These are phyloP conservation scores for Metalampra italica DNA, from an alignment of 2,888 invertebrate species.

Conservation along the genomic window DNA sequence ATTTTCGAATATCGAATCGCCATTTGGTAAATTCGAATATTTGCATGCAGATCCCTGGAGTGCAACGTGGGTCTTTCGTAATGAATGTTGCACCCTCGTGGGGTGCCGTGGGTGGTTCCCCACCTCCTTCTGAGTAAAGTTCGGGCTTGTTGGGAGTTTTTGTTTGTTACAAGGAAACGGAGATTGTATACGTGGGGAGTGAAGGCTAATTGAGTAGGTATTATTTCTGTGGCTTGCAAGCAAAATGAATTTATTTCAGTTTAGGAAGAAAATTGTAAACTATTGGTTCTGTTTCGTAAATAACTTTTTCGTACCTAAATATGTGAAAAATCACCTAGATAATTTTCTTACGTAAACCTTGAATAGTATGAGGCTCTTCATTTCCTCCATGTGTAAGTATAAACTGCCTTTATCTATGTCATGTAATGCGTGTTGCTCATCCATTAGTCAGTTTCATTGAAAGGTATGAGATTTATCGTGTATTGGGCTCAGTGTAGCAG, in stretches of 20 bases:
- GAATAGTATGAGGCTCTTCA: no score
- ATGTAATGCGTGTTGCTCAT: slow-evolving; percentile 19
- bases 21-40: slow-evolving; percentile 62
- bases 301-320: no score
- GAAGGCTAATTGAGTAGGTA: slow-evolving; percentile 36
- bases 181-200: slow-evolving; percentile 27
- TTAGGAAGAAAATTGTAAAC: no score
- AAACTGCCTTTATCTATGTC: neutral
- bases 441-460: slow-evolving; percentile 39
- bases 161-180: slow-evolving; percentile 39
- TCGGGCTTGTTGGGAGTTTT: slow-evolving; percentile 24
- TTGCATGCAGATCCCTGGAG: slow-evolving; percentile 61
- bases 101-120: slow-evolving; percentile 20
- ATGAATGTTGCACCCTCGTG: slow-evolving; percentile 40
- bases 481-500: slow-evolving; percentile 4
- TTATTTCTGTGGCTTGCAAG: slow-evolving; percentile 12
- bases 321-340: no score
- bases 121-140: slow-evolving; percentile 19
- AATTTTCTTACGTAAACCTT: no score
- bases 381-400: no score
- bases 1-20: slow-evolving; percentile 45
- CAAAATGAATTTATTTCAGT: neutral
- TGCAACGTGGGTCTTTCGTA: slow-evolving; percentile 44
- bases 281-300: no score
- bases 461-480: slow-evolving; percentile 16